Base-by-base conservation (phyloP, 1,140 invertebrate genomes). In the Pachyrhynchus sulphureomaculatus region DNA sequence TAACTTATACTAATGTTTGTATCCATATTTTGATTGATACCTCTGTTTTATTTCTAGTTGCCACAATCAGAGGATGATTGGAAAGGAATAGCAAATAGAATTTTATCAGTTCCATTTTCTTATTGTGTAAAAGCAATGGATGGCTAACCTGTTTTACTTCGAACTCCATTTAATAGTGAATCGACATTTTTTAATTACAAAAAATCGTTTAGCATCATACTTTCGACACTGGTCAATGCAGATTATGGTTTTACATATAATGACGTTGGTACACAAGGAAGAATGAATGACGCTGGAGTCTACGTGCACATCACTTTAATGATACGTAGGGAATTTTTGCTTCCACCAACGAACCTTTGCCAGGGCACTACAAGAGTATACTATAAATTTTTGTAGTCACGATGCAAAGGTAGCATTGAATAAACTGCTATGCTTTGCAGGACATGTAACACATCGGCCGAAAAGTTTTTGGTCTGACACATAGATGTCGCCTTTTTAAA, bases 51-150 rank as follows among this genome's bases (percentile, higher is more conserved):
- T 29, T 61, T 61, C 24, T 48, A 58, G 48, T 42, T 56, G 15
- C 47, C 34, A 13, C 21, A 23, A 36, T 13, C 58, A n/a, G 29
- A 55, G 48, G 45, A 58, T 42, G 54, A 62, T 1, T 66, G 60
- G 53, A 47, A 55, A 45, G 34, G 36, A 29, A 54, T 49, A 24
- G 62, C 55, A 12, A 29, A 63, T 5, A 29, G 24, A n/a, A n/a
- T 66, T 63, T 45, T 0, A 61, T 20, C 17, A 54, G 9, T 15
- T 24, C 15, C 61, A 49, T 61, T 64, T 54, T 41, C 49, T 4
- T 10, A 64, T 23, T 64, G 62, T 36, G 34, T 42, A 9, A 47
- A 55, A 4, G 62, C 62, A 8, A 23, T 64, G n/a, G 62, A 58
- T 36, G 62, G 54, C 12, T 59, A 59, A 36, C 62, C 41, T 6